phyloP scores from a whole-genome alignment of 2,888 invertebrate genomes.

The Odontothrips loti region DNA sequence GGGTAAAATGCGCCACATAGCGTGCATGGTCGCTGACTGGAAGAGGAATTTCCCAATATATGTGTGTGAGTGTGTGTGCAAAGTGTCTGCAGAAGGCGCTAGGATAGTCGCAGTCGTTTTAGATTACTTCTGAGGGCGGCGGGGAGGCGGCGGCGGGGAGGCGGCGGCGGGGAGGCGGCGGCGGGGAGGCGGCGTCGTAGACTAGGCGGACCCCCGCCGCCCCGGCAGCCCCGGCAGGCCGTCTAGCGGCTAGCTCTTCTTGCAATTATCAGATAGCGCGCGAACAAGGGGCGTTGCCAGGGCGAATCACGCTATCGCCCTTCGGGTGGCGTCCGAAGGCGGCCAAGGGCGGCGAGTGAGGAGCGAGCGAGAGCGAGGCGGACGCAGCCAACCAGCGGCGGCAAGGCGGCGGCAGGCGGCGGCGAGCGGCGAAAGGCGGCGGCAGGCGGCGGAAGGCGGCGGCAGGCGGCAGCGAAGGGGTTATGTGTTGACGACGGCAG shows the following conservation, averaged over 20 bases:
- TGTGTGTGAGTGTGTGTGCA: neutral
- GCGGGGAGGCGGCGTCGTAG: neutral
- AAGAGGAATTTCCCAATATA: constrained; percentile 23
- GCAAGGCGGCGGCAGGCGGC: too few species aligned
- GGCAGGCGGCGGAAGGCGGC: too few species aligned
- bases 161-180: neutral
- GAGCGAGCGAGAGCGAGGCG: neutral
- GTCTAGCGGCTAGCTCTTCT: neutral
- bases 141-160: neutral
- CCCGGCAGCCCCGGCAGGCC: neutral
- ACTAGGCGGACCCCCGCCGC: neutral
- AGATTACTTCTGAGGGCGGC: neutral
- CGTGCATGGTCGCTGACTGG: neutral
- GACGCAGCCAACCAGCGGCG: too few species aligned
- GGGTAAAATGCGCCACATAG: too few species aligned
- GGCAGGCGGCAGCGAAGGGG: too few species aligned
- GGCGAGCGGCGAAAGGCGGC: too few species aligned
- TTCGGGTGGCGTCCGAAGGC: neutral
- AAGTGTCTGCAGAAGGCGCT: neutral
- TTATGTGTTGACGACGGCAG: too few species aligned
- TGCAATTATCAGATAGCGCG: constrained; percentile 6
- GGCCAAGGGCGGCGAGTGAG: neutral
- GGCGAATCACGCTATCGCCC: neutral
- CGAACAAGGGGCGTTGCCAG: neutral
- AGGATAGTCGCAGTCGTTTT: neutral